Conservation (phyloP, 2,797 vertebrate genomes). For the Sphenopsis melanotis region DNA sequence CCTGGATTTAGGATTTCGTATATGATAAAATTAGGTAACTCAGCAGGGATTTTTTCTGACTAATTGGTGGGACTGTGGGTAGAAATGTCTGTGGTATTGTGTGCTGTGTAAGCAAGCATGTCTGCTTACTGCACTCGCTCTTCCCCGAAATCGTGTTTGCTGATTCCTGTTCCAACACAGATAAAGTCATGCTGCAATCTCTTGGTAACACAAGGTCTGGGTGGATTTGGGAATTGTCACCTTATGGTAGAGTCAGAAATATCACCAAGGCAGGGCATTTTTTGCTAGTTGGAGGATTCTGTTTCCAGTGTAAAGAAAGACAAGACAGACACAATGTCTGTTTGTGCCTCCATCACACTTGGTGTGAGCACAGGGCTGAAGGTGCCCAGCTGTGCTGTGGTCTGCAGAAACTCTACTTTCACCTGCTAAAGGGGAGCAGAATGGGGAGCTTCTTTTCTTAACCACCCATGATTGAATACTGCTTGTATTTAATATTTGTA, state of each 20-base stretch:
- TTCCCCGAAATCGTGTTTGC: background rate
- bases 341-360: background rate
- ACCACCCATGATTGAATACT: background rate
- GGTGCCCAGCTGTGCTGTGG: background rate
- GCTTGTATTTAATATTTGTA: background rate
- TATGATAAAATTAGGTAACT: background rate
- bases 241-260: background rate
- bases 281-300: background rate
- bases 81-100: background rate
- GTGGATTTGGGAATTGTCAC: background rate
- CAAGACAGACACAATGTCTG: background rate
- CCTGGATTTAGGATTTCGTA: background rate
- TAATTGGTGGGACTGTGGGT: background rate
- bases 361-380: background rate
- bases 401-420: background rate
- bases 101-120: background rate
- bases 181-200: background rate
- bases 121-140: background rate
- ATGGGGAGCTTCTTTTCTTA: background rate
- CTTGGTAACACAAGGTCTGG: background rate
- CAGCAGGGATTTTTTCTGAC: background rate
- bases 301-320: background rate
- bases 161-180: background rate
- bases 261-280: background rate
- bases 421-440: background rate